Evolutionary conservation across 2,888 invertebrate species (phyloP).

Genomic region (Scaeva pyrastri): DNA sequence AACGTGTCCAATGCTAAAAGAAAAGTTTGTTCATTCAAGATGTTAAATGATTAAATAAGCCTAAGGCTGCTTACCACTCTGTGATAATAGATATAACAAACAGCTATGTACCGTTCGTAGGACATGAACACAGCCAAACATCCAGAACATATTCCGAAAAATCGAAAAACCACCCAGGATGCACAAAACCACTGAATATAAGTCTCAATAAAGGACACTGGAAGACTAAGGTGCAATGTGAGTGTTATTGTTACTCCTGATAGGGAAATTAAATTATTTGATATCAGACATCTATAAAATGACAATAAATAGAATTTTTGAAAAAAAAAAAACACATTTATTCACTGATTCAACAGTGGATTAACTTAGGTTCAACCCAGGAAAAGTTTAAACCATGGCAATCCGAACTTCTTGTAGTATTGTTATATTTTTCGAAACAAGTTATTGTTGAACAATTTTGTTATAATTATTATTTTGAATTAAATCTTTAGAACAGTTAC

Average conservation of each 20-base stretch:
- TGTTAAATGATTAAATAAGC: not conserved
- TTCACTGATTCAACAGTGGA: too few relatives aligned
- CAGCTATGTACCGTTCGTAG: slow-evolving; percentile 92
- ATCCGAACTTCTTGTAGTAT: too few relatives aligned
- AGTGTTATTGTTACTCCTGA: slow-evolving; percentile 91
- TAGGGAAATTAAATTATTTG: slow-evolving; percentile 91
- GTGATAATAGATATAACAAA: slow-evolving; percentile 93
- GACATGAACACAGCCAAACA: slow-evolving; percentile 96
- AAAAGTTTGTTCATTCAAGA: too few relatives aligned
- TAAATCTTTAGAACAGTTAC: too few relatives aligned
- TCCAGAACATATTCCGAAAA: slow-evolving; percentile 94
- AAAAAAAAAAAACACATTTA: too few relatives aligned
- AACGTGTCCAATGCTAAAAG: slow-evolving; percentile 91
- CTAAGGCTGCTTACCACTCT: slow-evolving; percentile 88
- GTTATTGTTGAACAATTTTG: too few relatives aligned
- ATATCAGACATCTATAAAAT: slow-evolving; percentile 88
- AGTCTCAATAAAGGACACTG: slow-evolving; percentile 52
- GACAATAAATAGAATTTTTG: not conserved
- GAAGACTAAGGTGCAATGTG: slow-evolving; percentile 84
- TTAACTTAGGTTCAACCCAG: too few relatives aligned
- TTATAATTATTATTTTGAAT: too few relatives aligned
- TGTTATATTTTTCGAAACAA: too few relatives aligned
- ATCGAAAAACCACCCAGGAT: slow-evolving; percentile 88
- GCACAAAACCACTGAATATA: slow-evolving; percentile 82
- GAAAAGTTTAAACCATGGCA: too few relatives aligned